Conservation (phyloP, 2,797 vertebrate genomes). For the Pangasius mekongensis region DNA sequence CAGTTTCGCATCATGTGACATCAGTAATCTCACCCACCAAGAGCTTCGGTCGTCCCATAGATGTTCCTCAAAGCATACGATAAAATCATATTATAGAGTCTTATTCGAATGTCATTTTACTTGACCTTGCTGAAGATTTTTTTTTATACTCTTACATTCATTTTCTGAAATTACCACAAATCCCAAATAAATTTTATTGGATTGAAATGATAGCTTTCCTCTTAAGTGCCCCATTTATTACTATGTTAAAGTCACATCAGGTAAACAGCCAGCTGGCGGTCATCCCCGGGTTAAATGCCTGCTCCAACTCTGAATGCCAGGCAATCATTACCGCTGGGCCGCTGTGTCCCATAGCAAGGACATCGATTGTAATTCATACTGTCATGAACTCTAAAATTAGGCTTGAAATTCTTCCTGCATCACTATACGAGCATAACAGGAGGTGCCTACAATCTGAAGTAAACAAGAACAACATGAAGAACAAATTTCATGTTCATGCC, state of each 20-base stretch:
- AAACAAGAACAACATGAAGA: conserved; percentile 34
- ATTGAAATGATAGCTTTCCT: conserved; percentile 61
- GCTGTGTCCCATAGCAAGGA: conserved; percentile 20
- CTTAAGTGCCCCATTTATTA: conserved; percentile 57
- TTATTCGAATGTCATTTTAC: background rate
- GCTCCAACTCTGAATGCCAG: conserved; percentile 52
- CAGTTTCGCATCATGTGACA: background rate
- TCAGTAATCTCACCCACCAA: background rate
- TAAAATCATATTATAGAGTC: conserved; percentile 3
- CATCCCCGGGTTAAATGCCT: conserved; percentile 59
- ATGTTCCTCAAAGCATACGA: background rate
- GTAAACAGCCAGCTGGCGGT: conserved; percentile 64
- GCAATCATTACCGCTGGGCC: conserved; percentile 51
- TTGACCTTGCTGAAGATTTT: background rate
- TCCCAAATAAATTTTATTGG: conserved; percentile 49
- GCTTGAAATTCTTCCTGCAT: conserved; percentile 26
- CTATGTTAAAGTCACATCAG: conserved; percentile 60
- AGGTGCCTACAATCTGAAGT: conserved; percentile 20
- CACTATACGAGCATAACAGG: background rate
- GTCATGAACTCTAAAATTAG: conserved; percentile 44
- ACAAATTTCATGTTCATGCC: conserved; percentile 6
- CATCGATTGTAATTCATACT: conserved; percentile 59
- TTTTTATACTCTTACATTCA: background rate
- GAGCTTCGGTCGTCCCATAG: background rate
- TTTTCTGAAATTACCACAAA: conserved; percentile 7